Percentiles rank a stretch among this genome's conserved stretches.
phyloP scores from a whole-genome alignment of 2,888 invertebrate genomes.

The Drosophila paranaensis region DNA sequence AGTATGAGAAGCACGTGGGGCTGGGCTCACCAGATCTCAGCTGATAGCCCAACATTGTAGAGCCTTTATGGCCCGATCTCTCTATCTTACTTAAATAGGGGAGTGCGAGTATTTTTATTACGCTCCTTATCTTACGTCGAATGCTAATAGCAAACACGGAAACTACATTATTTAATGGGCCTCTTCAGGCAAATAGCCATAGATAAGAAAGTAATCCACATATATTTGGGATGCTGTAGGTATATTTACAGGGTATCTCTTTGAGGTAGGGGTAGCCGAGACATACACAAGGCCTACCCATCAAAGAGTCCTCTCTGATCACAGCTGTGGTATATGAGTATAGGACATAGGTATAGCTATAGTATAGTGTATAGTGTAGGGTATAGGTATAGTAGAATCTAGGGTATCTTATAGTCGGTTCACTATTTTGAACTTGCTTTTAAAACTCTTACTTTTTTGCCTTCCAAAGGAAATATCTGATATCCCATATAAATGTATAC shows the following conservation, averaged over 20 bases:
- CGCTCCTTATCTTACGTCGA: neutral
- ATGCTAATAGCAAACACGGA: conserved; percentile 4
- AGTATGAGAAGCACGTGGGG: conserved; percentile 73
- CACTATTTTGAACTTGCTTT: too few species aligned
- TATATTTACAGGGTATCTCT: neutral
- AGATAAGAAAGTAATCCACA: neutral
- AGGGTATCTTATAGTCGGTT: neutral
- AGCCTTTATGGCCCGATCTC: conserved; percentile 2
- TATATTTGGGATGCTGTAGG: too few species aligned
- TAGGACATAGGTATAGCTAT: too few species aligned
- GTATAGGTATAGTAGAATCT: too few species aligned
- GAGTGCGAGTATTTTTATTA: neutral
- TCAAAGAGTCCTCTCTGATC: too few species aligned
- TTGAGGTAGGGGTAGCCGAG: too few species aligned
- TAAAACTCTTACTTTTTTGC: too few species aligned
- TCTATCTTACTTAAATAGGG: neutral
- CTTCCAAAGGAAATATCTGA: too few species aligned
- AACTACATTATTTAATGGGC: neutral
- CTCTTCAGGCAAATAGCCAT: neutral
- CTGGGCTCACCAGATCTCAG: neutral
- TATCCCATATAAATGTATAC: too few species aligned
- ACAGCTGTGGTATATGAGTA: too few species aligned
- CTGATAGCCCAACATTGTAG: neutral
- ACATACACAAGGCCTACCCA: too few species aligned
- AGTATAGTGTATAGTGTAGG: too few species aligned